Conservation (phyloP, 2,888 invertebrate genomes). For the Parascotia fuliginaria region DNA sequence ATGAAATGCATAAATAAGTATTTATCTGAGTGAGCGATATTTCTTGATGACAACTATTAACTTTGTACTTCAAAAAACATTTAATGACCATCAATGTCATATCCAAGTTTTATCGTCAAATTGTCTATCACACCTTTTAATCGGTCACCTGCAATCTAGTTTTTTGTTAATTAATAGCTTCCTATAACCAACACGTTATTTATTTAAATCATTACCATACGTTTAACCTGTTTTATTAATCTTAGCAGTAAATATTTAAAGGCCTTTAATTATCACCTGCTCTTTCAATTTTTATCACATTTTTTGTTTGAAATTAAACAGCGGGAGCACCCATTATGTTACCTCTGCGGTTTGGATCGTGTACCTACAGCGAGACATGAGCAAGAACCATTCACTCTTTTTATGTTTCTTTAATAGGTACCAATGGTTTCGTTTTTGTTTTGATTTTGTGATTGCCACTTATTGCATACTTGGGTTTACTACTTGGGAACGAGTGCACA, state of each 20-base stretch:
- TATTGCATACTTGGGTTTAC: constrained; percentile 17
- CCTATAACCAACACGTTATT: constrained; percentile 8
- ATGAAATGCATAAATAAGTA: too few species aligned
- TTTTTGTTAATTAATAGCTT: constrained; percentile 15
- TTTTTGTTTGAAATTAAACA: constrained; percentile 11
- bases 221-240: constrained; percentile 12
- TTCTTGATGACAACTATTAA: too few species aligned
- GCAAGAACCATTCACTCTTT: neutral
- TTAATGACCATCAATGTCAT: neutral
- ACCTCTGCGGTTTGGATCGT: neutral
- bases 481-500: constrained; percentile 5
- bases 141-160: constrained; percentile 8
- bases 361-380: neutral
- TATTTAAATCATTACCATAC: constrained; percentile 14
- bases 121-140: neutral
- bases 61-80: too few species aligned
- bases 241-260: neutral
- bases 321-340: constrained; percentile 8
- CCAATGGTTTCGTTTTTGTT: neutral
- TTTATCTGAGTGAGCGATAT: too few species aligned
- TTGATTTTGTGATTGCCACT: constrained; percentile 10
- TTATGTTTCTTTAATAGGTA: neutral
- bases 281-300: constrained; percentile 1
- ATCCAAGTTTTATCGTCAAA: neutral
- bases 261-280: constrained; percentile 14